A percentile compares a stretch with the other conserved stretches of the same genome.
Evolutionary conservation across 1,140 invertebrate genomes (phyloP).

Genomic region (Aradophagus sp.): DNA sequence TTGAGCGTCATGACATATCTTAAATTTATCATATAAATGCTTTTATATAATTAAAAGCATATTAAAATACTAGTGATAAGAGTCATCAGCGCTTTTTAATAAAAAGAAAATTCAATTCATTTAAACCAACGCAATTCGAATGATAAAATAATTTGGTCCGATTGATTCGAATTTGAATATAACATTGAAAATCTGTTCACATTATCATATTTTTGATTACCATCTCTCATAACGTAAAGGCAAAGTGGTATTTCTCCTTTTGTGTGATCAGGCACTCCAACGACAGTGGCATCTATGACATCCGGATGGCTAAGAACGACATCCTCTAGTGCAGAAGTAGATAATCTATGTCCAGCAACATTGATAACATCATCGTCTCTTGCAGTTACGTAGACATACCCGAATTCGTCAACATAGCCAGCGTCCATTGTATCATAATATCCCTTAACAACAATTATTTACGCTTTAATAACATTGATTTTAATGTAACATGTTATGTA

Average conservation of each 20-base stretch:
- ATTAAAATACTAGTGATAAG: no score
- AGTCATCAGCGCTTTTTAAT: no score
- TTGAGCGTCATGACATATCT: no score
- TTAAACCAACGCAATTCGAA: no score
- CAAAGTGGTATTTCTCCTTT: conserved; percentile 94
- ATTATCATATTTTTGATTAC: conserved; percentile 40
- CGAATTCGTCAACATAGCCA: conserved; percentile 88
- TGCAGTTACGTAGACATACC: conserved; percentile 91
- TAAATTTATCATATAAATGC: no score
- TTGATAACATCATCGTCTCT: conserved; percentile 97
- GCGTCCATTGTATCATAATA: conserved; percentile 97
- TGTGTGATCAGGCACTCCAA: conserved; percentile 90
- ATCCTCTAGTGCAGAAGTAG: conserved; percentile 91
- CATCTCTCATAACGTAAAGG: conserved; percentile 82
- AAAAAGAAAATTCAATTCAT: no score
- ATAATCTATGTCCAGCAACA: conserved; percentile 92
- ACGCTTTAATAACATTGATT: no score
- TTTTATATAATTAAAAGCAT: no score
- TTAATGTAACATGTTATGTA: no score
- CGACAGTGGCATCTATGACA: conserved; percentile 88
- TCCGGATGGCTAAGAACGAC: conserved; percentile 88
- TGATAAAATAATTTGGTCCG: no score
- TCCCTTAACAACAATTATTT: conserved; percentile 77
- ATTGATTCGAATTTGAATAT: no score
- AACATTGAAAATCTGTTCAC: no score